Percentiles rank a stretch among this genome's conserved stretches.
Evolutionary conservation across 1,140 invertebrate species (phyloP).

Genomic region (Drosophila simulans): DNA sequence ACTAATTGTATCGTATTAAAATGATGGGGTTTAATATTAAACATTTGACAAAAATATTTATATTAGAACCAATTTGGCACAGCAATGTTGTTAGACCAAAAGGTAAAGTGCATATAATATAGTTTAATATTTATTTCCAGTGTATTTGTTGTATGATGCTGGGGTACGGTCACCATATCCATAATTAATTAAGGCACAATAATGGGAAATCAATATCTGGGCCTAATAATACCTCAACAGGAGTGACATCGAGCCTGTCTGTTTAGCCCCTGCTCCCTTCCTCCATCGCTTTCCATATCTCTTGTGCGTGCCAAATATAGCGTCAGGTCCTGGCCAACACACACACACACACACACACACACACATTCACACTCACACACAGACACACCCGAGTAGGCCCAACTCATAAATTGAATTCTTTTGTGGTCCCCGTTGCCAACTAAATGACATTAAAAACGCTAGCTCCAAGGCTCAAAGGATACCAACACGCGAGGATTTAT

Average conservation of each 20-base stretch:
- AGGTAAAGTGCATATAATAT: not conserved
- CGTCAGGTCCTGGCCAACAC: slow-evolving; percentile 57
- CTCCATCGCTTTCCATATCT: slow-evolving; percentile 10
- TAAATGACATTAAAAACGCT: slow-evolving; percentile 67
- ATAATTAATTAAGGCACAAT: slow-evolving; percentile 70
- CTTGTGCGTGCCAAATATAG: slow-evolving; percentile 77
- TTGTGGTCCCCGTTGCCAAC: slow-evolving; percentile 63
- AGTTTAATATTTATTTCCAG: not conserved
- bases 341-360: slow-evolving; percentile 5
- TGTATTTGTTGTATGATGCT: slow-evolving; percentile 25
- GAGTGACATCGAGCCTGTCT: slow-evolving; percentile 12
- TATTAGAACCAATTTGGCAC: no score
- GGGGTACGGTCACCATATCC: slow-evolving; percentile 34
- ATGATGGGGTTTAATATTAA: no score
- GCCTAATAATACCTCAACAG: slow-evolving; percentile 61
- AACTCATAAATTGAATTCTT: slow-evolving; percentile 67
- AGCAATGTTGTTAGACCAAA: no score
- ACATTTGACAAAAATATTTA: no score
- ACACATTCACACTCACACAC: not conserved
- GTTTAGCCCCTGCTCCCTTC: not conserved
- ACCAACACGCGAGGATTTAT: slow-evolving; percentile 24
- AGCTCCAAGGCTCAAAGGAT: slow-evolving; percentile 37
- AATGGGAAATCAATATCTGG: slow-evolving; percentile 77
- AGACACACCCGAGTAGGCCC: slow-evolving; percentile 19
- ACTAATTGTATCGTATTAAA: no score